Percentiles rank a stretch among this genome's conserved stretches.
These are phyloP conservation scores for Pilophorus perplexus DNA, from an alignment of 2,888 invertebrate species.

Conservation along the genomic window DNA sequence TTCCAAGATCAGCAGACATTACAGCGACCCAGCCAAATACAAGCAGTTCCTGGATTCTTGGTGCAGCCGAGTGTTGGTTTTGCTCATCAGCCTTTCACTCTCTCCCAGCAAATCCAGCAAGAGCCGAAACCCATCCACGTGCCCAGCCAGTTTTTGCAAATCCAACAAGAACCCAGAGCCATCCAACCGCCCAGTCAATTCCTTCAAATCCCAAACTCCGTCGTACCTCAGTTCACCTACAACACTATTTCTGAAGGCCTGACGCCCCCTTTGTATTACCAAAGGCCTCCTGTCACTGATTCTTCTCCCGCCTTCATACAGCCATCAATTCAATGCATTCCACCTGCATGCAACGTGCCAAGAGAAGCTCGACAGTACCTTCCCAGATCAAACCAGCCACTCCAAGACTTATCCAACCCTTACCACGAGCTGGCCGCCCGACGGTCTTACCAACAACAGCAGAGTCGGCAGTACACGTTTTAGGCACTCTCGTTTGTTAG, in stretches of 20 bases:
- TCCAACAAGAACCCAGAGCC: neutral
- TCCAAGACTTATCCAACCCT: constrained; percentile 32
- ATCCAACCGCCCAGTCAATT: constrained; percentile 28
- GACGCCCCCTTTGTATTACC: constrained; percentile 26
- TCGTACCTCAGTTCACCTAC: constrained; percentile 16
- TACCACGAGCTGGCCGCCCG: constrained; percentile 25
- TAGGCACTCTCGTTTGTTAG: neutral
- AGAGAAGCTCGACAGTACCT: constrained; percentile 10
- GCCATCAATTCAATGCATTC: neutral
- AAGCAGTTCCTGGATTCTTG: constrained; percentile 9
- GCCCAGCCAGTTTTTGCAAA: neutral
- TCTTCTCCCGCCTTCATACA: neutral
- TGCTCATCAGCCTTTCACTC: neutral
- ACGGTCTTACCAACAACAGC: constrained; percentile 16
- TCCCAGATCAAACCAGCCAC: neutral
- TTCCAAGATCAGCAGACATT: constrained; percentile 1
- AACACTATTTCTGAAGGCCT: constrained; percentile 22
- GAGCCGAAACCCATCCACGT: neutral
- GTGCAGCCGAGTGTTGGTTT: constrained; percentile 29
- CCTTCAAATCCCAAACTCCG: constrained; percentile 24
- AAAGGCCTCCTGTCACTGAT: constrained; percentile 12
- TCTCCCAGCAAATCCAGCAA: neutral
- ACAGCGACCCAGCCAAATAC: constrained; percentile 2
- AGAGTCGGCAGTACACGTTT: neutral
- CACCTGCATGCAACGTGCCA: neutral